A percentile compares a stretch with the other conserved stretches of the same genome.
Conservation (phyloP, 2,797 vertebrate species). For the Gallinago nigripennis region DNA sequence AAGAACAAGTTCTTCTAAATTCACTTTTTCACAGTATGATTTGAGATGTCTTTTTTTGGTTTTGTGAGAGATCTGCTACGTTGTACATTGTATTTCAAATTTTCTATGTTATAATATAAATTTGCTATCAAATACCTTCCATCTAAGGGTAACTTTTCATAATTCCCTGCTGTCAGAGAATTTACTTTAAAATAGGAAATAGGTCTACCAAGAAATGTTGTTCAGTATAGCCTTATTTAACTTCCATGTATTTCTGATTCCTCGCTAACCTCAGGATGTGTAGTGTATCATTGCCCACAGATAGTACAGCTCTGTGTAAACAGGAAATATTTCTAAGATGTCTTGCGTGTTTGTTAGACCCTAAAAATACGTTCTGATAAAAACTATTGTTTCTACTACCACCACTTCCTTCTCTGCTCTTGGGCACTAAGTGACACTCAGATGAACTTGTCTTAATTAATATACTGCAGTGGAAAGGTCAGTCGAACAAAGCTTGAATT, state of each 20-base stretch:
- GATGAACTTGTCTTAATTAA: constrained; percentile 76
- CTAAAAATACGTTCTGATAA: constrained; percentile 81
- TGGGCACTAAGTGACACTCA: constrained; percentile 50
- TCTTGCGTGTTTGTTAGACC: constrained; percentile 67
- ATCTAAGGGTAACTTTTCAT: neutral
- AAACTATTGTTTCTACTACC: constrained; percentile 78
- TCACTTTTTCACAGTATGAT: neutral
- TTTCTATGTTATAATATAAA: neutral
- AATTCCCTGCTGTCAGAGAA: neutral
- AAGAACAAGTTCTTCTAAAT: neutral
- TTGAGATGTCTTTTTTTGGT: neutral
- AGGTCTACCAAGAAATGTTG: neutral
- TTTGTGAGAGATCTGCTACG: neutral
- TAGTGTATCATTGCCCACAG: constrained; percentile 49
- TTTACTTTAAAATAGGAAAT: neutral
- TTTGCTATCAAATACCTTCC: neutral
- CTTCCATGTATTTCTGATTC: constrained; percentile 19
- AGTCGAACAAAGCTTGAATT: constrained; percentile 29
- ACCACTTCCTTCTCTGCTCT: constrained; percentile 59
- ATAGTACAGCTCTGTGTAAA: constrained; percentile 73
- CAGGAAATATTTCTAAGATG: constrained; percentile 82
- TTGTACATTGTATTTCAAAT: neutral
- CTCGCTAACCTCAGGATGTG: constrained; percentile 56
- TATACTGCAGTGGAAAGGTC: constrained; percentile 63
- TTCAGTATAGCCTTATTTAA: neutral